These are phyloP conservation scores for Pardalotus punctatus DNA, from an alignment of 2,113 vertebrate genomes.

Conservation along the genomic window DNA sequence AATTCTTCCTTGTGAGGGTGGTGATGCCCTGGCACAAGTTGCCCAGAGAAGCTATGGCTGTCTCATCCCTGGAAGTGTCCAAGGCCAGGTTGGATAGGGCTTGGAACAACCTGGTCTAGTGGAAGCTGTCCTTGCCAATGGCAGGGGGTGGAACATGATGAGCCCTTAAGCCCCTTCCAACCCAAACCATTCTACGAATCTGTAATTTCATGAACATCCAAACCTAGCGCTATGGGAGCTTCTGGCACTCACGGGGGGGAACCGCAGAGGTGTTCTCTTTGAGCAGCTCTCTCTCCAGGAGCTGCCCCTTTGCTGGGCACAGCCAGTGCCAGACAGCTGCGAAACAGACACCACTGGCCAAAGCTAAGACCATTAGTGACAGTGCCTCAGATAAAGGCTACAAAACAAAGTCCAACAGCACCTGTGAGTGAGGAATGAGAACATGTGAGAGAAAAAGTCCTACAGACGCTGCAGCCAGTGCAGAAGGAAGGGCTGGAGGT, in stretches of 20 bases:
- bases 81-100: rapidly evolving
- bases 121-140: background rate
- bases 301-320: background rate
- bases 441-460: background rate
- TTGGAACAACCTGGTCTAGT: background rate
- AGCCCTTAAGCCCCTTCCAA: background rate
- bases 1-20: background rate
- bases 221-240: background rate
- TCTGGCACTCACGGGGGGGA: background rate
- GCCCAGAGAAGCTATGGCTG: background rate
- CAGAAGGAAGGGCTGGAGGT: background rate
- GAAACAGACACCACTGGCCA: background rate
- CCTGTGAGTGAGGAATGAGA: background rate
- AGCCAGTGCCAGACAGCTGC: background rate
- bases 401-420: background rate
- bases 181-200: background rate
- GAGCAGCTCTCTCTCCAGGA: background rate
- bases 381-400: background rate
- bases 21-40: background rate
- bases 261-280: background rate
- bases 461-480: background rate
- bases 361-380: background rate
- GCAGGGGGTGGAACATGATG: background rate
- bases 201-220: background rate
- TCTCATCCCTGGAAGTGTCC: background rate